Evolutionary conservation across 2,113 vertebrate species (phyloP), one percentile per base, ranked within the genome.

Genomic region (Tinamus guttatus): DNA sequence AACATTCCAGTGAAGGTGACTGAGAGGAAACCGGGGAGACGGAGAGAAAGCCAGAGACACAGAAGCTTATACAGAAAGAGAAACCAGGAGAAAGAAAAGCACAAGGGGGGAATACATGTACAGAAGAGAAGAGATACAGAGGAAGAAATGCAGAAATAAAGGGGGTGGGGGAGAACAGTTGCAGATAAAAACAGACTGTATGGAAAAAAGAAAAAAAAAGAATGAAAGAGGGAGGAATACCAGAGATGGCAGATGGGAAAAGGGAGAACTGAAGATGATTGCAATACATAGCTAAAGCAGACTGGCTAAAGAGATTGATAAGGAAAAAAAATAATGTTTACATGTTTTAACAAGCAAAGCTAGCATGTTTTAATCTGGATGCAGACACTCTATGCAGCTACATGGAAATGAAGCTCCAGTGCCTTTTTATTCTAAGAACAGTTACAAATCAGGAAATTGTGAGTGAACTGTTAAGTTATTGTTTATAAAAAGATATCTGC

Each of bases 1-100:
- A 94, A 88, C 92, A 94, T 97, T 96, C 93, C 96, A 91, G 73
- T 59, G 79, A 93, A 94, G 95, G 91, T 68, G 59, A 85, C 79
- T 96, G 93, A 93, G 92, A 94, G 90, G 94, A 94, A 97, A 96
- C 80, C 71, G 75, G 74, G 89, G 95, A 96, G 75, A 83, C 84
- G 68, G 63, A 58, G 32, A 62, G 45, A 93, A 87, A 67, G n/a
- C 41, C 51, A 67, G 85, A 81, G 65, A 81, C 78, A 85, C 62
- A 85, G 87, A 95, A 65, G 71, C 62, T 63, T 67, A 47, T 32
- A 81, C 83, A 67, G 71, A 47, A 64, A 86, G 67, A 83, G n/a
- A 68, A 78, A 36, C 9, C 0, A 0, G 41, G 32, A 93, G 67
- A 90, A 59, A 58, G 34, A 32, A 59, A 41, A 70, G 30, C 19